Evolutionary conservation across 2,113 vertebrate species (phyloP).

Genomic region (Orycteropus afer): DNA sequence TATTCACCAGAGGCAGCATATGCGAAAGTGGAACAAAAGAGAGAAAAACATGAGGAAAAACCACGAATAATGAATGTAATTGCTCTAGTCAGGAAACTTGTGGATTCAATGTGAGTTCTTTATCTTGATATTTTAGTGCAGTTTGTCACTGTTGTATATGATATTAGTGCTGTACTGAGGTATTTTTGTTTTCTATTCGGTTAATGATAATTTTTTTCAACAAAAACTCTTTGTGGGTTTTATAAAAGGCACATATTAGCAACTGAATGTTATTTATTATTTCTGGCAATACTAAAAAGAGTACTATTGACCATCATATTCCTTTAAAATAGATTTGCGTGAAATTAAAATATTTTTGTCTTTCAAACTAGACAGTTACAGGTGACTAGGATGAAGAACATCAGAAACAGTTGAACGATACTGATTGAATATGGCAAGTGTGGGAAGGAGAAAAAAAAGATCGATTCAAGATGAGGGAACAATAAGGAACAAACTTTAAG

Average conservation of each 20-base stretch:
- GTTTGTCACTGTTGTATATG: neutral
- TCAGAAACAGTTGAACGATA: neutral
- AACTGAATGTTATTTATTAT: neutral
- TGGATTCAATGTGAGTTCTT: constrained; percentile 94
- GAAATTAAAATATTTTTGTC: constrained; percentile 24
- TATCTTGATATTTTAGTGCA: neutral
- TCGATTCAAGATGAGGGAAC: neutral
- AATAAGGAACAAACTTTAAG: neutral
- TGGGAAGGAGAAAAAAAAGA: neutral
- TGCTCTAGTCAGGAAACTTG: constrained; percentile 88
- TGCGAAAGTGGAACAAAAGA: constrained; percentile 84
- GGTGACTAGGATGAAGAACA: neutral
- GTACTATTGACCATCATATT: neutral
- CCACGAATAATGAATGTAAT: constrained; percentile 84
- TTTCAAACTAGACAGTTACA: constrained; percentile 8
- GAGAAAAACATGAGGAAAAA: constrained; percentile 75
- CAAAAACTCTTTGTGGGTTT: neutral
- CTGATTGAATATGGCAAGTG: neutral
- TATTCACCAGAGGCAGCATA: constrained; percentile 85
- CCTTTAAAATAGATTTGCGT: constrained; percentile 36
- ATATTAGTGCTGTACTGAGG: neutral
- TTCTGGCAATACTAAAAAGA: neutral
- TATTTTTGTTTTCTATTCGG: constrained; percentile 45
- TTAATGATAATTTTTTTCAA: neutral
- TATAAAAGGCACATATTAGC: neutral